Evolutionary conservation across 2,888 invertebrate species (phyloP), one percentile per base, ranked within the genome.

Genomic region (Sphecodes monilicornis): DNA sequence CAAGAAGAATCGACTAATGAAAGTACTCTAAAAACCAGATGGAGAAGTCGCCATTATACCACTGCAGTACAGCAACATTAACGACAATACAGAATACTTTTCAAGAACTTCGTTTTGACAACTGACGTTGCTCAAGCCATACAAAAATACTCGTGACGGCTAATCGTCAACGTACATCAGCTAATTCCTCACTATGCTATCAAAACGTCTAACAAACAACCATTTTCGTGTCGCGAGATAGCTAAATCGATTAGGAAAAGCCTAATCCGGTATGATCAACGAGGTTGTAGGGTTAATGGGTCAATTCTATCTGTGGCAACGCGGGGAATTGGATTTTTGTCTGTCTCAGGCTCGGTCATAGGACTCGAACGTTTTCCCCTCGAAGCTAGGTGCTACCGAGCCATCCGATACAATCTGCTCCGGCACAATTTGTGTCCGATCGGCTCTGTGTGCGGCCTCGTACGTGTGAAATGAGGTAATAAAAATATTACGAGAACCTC

Each of bases 401-500:
- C 32, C 69, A 60, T 60, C 78, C 79, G 82, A 78, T 78, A 82
- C 87, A 86, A 87, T 89, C 87, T 73, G 79, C 81, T 68, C 71
- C 64, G 77, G 22, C 73, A 50, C 80, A 87, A 89, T 89, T 89
- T 89, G 83, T 86, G 87, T 70, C 74, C 68, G 76, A 57, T 50
- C 69, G 54, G 50, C 26, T 70, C 36, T 57, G 77, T 72, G 81
- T 74, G 78, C 54, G 78, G 1, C 68, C 22, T 26, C 76, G 86
- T 88, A 84, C 76, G 86, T 90, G 89, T 84, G 89, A 88, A 88
- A 89, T 79, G 86, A 86, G 90, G 89, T 90, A 88, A 93, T 93
- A 93, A 93, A 93, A 93, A 93, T 93, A 93, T 93, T 93, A 93
- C 92, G 92, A 93, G 91, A 89, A 89, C 89, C 90, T 92, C 91